Evolutionary conservation across 2,113 vertebrate species (phyloP).

Genomic region (Paracanthobrama guichenoti): DNA sequence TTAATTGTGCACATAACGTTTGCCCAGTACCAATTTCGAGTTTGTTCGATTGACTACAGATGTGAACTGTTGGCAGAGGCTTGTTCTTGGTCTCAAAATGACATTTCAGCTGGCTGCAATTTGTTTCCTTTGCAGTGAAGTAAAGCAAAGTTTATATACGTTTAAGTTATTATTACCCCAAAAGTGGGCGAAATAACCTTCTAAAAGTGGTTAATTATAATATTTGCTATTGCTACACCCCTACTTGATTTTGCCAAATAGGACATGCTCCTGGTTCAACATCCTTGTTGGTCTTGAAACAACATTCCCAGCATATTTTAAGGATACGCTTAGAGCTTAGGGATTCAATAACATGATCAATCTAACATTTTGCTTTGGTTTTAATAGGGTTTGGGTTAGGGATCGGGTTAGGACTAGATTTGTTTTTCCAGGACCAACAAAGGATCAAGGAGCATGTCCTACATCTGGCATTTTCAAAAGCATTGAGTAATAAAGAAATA

Average conservation of each 20-base stretch:
- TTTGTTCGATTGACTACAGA: background rate
- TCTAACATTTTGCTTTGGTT: background rate
- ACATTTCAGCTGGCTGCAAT: constrained; percentile 12
- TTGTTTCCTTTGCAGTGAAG: constrained; percentile 17
- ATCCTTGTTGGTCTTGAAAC: constrained; percentile 20
- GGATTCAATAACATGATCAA: background rate
- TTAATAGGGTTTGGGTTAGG: background rate
- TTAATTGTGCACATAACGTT: background rate
- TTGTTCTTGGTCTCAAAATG: background rate
- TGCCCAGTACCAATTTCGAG: background rate
- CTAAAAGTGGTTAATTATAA: constrained; percentile 15
- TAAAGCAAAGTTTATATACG: constrained; percentile 16
- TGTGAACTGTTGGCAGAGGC: background rate
- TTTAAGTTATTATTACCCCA: constrained; percentile 9
- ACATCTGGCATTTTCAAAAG: background rate
- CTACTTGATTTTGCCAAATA: background rate
- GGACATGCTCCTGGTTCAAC: background rate
- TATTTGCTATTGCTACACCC: background rate
- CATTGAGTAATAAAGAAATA: background rate
- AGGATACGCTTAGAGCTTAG: background rate
- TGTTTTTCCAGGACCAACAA: constrained; percentile 12
- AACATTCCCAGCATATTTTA: constrained; percentile 19
- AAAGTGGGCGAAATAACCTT: constrained; percentile 12
- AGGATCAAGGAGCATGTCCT: background rate
- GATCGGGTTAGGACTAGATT: background rate